These are phyloP conservation scores for Thymelicus acteon DNA, from an alignment of 2,888 invertebrate species.

Conservation along the genomic window DNA sequence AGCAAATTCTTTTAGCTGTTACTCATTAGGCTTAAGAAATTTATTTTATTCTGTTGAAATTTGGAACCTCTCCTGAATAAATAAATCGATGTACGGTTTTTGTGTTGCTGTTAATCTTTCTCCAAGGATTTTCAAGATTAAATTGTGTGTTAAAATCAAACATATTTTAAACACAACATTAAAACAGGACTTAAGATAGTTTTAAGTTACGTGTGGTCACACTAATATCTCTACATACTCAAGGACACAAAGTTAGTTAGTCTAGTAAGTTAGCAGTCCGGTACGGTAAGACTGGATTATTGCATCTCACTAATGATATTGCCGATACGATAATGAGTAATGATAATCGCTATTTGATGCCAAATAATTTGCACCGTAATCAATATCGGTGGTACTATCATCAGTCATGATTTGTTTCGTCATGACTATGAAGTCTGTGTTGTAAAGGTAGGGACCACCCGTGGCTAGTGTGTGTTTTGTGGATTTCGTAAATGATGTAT, in stretches of 20 bases:
- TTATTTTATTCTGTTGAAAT: no score
- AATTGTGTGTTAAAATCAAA: no score
- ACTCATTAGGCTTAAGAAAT: no score
- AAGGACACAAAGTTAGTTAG: constrained; percentile 8
- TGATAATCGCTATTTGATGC: constrained; percentile 18
- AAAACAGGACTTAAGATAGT: no score
- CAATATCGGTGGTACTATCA: constrained; percentile 17
- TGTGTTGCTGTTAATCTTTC: no score
- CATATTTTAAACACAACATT: no score
- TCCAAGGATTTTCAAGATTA: no score
- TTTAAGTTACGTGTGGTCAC: not conserved
- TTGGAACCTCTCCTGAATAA: no score
- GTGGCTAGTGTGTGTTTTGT: constrained; percentile 26
- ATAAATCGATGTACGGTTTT: no score
- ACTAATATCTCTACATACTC: no score
- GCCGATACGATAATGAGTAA: constrained; percentile 24
- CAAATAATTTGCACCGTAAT: constrained; percentile 23
- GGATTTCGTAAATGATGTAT: constrained; percentile 23
- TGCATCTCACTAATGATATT: constrained; percentile 15
- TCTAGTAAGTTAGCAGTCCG: constrained; percentile 5
- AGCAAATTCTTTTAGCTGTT: no score
- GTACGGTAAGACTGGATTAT: not conserved
- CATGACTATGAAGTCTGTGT: constrained; percentile 14
- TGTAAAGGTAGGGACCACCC: constrained; percentile 19
- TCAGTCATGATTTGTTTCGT: constrained; percentile 26